phyloP scores from a whole-genome alignment of 2,888 invertebrate genomes.

The Hofmannophila pseudospretella region DNA sequence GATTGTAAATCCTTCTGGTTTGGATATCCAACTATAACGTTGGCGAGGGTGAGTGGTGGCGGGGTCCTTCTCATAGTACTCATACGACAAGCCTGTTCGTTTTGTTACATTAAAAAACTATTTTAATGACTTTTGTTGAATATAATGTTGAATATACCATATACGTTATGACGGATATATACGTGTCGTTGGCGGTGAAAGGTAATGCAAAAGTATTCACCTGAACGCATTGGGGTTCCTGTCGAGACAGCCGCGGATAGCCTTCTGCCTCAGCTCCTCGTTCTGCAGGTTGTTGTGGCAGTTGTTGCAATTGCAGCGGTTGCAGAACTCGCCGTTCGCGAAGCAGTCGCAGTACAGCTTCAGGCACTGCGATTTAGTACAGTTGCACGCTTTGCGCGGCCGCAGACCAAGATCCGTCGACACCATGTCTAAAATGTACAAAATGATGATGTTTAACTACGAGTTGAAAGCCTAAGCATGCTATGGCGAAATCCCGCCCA shows the following conservation, averaged over 20 bases:
- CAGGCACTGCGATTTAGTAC: conserved; percentile 98
- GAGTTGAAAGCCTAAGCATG: too few relatives aligned
- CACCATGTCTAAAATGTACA: conserved; percentile 31
- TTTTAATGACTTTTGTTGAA: too few relatives aligned
- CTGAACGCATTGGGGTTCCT: conserved; percentile 97
- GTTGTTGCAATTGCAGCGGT: conserved; percentile 97
- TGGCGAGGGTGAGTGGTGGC: too few relatives aligned
- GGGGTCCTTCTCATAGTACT: too few relatives aligned
- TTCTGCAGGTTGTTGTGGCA: conserved; percentile 97
- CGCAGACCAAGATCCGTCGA: conserved; percentile 68
- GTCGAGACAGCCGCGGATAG: conserved; percentile 96
- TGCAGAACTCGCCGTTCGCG: conserved; percentile 99
- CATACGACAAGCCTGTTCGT: too few relatives aligned
- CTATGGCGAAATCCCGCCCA: too few relatives aligned
- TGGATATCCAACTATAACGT: too few relatives aligned
- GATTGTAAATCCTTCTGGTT: too few relatives aligned
- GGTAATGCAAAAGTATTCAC: too few relatives aligned
- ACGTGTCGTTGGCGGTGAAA: too few relatives aligned
- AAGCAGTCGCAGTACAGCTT: conserved; percentile 99
- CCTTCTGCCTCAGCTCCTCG: conserved; percentile 95
- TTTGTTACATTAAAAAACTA: background rate
- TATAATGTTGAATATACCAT: too few relatives aligned
- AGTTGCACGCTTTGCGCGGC: conserved; percentile 97
- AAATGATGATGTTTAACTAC: background rate
- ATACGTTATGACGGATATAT: too few relatives aligned